Conservation (phyloP, 1,140 invertebrate genomes). For the Paracyclopina nana region DNA sequence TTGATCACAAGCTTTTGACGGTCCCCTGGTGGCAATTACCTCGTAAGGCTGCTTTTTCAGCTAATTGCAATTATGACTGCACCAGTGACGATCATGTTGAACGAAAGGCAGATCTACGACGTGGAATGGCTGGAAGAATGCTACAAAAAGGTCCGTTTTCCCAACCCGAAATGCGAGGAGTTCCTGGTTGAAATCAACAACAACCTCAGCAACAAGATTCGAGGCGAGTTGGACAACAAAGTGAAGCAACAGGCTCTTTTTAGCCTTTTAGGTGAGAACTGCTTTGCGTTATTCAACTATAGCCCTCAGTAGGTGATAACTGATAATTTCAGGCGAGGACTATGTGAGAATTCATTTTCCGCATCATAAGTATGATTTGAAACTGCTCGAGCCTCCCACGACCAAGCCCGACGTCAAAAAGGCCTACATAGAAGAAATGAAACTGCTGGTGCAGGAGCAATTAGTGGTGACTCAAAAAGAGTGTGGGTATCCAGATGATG, state of each 20-base stretch:
- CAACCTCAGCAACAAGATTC: not conserved
- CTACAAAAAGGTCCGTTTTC: not conserved
- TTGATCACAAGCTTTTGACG: too few species aligned
- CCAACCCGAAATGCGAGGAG: not conserved
- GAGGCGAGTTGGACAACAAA: not conserved
- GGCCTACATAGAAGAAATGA: not conserved
- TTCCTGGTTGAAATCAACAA: not conserved
- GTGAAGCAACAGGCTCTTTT: constrained; percentile 1
- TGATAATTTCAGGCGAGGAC: not conserved
- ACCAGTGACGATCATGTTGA: too few species aligned
- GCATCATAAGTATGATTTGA: not conserved
- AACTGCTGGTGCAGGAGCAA: not conserved
- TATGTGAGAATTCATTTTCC: not conserved
- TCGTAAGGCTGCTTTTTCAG: too few species aligned
- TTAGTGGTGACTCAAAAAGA: not conserved
- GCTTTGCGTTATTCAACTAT: not conserved
- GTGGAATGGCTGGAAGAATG: not conserved
- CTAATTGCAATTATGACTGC: too few species aligned
- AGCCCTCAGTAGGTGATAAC: not conserved
- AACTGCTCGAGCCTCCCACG: not conserved
- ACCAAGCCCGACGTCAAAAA: not conserved
- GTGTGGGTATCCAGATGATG: not conserved
- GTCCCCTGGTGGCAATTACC: too few species aligned
- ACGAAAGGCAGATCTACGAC: too few species aligned
- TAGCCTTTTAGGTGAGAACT: not conserved